Evolutionary conservation across 2,797 vertebrate species (phyloP).

Genomic region (Iguana delicatissima): DNA sequence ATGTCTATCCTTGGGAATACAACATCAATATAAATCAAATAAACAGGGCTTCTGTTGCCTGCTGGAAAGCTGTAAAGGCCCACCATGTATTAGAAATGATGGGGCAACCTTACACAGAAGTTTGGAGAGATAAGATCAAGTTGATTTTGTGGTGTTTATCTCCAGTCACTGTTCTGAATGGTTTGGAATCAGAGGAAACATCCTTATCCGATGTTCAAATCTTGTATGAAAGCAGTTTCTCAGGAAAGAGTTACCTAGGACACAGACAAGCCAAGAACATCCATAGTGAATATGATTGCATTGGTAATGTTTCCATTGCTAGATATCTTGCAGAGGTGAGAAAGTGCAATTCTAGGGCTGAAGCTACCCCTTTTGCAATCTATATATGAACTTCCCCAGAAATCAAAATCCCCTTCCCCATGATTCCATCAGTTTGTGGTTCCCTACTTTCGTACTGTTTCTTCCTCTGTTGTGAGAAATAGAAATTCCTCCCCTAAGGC

Average conservation of each 20-base stretch:
- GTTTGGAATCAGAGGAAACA: not conserved
- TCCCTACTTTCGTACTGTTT: too few species aligned
- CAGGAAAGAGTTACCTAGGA: not conserved
- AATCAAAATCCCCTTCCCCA: too few species aligned
- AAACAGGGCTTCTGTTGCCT: slow-evolving; percentile 4
- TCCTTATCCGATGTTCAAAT: not conserved
- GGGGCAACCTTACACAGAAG: rapidly evolving
- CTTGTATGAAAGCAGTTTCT: not conserved
- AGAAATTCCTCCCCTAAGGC: too few species aligned
- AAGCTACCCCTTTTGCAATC: too few species aligned
- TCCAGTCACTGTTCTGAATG: not conserved
- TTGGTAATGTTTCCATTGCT: not conserved
- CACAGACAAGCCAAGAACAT: not conserved
- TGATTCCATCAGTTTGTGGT: too few species aligned
- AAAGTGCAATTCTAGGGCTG: too few species aligned
- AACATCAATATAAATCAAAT: slow-evolving; percentile 58
- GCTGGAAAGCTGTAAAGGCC: slow-evolving; percentile 41
- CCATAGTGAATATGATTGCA: not conserved
- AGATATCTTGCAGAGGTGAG: too few species aligned
- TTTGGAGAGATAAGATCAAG: slow-evolving; percentile 30
- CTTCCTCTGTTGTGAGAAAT: too few species aligned
- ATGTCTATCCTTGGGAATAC: slow-evolving; percentile 66
- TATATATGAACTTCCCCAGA: too few species aligned
- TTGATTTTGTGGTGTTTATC: slow-evolving; percentile 15
- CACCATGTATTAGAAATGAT: slow-evolving; percentile 42